Conservation (phyloP, 2,888 invertebrate species). For the Caenorhabditis uteleia region DNA sequence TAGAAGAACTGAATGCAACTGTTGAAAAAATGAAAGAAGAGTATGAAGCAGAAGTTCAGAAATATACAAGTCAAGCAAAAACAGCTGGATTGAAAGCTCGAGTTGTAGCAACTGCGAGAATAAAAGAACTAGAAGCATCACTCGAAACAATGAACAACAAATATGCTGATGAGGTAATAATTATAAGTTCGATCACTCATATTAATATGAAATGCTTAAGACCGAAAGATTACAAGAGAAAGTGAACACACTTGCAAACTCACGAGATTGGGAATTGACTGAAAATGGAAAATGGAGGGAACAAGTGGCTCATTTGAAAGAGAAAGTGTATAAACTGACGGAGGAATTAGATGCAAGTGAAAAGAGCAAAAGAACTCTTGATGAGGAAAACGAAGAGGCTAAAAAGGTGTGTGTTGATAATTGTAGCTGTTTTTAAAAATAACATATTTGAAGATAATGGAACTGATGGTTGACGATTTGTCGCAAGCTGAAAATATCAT, state of each 20-base stretch:
- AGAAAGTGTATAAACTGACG: constrained; percentile 46
- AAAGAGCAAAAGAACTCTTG: constrained; percentile 34
- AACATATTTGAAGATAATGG: constrained; percentile 21
- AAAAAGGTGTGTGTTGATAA: too few species aligned
- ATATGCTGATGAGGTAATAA: constrained; percentile 27
- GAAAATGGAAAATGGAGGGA: constrained; percentile 61
- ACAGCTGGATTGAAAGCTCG: constrained; percentile 58
- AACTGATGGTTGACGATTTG: constrained; percentile 44
- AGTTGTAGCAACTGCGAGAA: constrained; percentile 59
- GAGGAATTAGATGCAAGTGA: constrained; percentile 49
- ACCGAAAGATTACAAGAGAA: constrained; percentile 49
- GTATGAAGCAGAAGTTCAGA: constrained; percentile 51
- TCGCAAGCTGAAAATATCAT: constrained; percentile 47
- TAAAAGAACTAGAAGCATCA: constrained; percentile 59
- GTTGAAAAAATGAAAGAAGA: constrained; percentile 35
- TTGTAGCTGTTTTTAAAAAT: not conserved
- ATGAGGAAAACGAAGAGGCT: constrained; percentile 38
- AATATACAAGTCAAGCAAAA: constrained; percentile 49
- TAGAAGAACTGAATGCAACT: constrained; percentile 15
- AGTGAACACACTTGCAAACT: constrained; percentile 57
- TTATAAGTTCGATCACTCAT: not conserved
- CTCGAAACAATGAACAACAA: constrained; percentile 37
- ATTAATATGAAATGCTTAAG: constrained; percentile 24
- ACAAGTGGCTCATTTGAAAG: constrained; percentile 52
- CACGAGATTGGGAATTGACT: constrained; percentile 62